Percentiles rank a stretch among this genome's conserved stretches.
Evolutionary conservation across 2,888 invertebrate genomes (phyloP).

Genomic region (Palloptera scutellata): DNA sequence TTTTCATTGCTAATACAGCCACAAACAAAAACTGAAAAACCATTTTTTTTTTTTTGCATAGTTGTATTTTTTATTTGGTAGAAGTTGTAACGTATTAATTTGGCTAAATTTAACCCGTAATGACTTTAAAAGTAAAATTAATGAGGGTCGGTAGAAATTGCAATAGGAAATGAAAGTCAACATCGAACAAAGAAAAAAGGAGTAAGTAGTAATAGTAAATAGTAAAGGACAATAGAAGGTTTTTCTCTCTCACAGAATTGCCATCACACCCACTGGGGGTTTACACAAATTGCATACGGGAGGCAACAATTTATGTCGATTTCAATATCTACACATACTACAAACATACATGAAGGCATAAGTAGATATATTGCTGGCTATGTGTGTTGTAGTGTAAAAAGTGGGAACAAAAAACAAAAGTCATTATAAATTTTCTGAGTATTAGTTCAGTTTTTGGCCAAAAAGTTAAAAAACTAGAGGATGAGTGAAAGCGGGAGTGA

Average conservation of each 20-base stretch:
- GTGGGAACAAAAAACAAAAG: slow-evolving; percentile 1
- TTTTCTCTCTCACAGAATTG: too few relatives aligned
- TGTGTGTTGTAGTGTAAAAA: not conserved
- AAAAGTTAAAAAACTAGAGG: not conserved
- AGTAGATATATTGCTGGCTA: not conserved
- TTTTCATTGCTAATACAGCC: slow-evolving; percentile 1
- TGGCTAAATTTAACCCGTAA: slow-evolving; percentile 65
- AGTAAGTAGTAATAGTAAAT: not conserved
- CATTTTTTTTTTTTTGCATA: not conserved
- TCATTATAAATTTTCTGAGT: slow-evolving; percentile 1
- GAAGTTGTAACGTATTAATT: slow-evolving; percentile 62
- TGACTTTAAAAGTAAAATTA: slow-evolving; percentile 65
- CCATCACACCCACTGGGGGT: too few relatives aligned
- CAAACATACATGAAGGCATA: too few relatives aligned
- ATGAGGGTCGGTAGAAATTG: slow-evolving; percentile 55
- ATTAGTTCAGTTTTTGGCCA: not conserved
- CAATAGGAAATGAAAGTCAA: not conserved
- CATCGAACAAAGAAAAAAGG: not conserved
- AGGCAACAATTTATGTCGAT: slow-evolving; percentile 14
- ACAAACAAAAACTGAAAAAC: not conserved
- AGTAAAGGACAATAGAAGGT: not conserved
- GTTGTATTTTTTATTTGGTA: slow-evolving; percentile 23
- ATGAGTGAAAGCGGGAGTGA: not conserved
- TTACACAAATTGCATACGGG: not conserved
- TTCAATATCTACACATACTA: slow-evolving; percentile 6